Conservation (phyloP, 35 echinoderm and acorn worm genomes). For the Chiridota heheva region DNA sequence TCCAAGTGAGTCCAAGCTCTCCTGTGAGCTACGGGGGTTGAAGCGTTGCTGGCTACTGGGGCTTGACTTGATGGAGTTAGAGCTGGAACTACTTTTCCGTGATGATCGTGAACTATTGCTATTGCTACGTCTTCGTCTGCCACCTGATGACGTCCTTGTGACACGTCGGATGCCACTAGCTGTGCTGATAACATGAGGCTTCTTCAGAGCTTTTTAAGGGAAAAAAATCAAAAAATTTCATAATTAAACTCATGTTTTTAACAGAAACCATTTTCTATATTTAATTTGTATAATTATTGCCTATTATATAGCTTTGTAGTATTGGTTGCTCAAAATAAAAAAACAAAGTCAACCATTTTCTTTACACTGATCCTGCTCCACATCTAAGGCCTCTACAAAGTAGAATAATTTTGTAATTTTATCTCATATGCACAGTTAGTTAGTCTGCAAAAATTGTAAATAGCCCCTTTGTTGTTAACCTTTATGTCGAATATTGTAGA, state of each 20-base stretch:
- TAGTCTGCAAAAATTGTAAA: no score
- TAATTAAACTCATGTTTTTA: background rate
- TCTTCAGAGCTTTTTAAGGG: constrained; percentile 41
- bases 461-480: no score
- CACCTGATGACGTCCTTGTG: constrained; percentile 64
- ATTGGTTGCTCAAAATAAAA: no score
- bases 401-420: no score
- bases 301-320: no score
- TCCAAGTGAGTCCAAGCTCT: constrained; percentile 80
- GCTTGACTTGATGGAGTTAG: constrained; percentile 95
- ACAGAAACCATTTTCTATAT: background rate
- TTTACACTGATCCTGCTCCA: no score
- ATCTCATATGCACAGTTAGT: no score
- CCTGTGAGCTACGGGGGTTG: constrained; percentile 65
- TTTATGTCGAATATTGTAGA: no score
- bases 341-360: no score
- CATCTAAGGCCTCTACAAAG: no score
- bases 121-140: constrained; percentile 80
- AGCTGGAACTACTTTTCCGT: constrained; percentile 79
- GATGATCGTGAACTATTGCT: constrained; percentile 84
- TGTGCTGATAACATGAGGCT: constrained; percentile 91
- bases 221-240: background rate
- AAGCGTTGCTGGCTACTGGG: constrained; percentile 73
- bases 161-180: constrained; percentile 67
- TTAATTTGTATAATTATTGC: background rate